Evolutionary conservation across 2,888 invertebrate genomes (phyloP).

Genomic region (Ormyrus pomaceus): DNA sequence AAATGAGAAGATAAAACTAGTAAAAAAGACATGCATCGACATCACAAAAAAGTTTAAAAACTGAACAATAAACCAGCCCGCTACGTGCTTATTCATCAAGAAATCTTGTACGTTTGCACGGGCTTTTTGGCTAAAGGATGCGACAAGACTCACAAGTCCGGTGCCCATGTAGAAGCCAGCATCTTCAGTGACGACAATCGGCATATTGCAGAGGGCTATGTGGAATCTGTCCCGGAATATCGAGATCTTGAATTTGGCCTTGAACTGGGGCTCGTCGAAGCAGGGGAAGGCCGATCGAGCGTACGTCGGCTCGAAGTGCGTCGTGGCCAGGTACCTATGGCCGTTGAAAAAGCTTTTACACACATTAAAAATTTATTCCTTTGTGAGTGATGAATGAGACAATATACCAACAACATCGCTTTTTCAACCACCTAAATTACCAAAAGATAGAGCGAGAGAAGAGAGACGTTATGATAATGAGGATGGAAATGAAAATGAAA

Average conservation of each 20-base stretch:
- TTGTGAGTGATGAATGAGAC: constrained; percentile 34
- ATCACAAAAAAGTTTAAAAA: neutral
- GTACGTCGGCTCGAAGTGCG: constrained; percentile 88
- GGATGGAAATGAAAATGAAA: constrained; percentile 52
- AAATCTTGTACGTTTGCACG: constrained; percentile 11
- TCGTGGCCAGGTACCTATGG: constrained; percentile 85
- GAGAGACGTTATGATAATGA: constrained; percentile 23
- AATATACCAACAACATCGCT: constrained; percentile 50
- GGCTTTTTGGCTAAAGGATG: neutral
- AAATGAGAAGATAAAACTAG: no score
- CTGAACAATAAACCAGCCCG: neutral
- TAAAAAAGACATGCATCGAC: no score
- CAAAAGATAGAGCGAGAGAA: neutral
- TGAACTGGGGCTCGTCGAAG: constrained; percentile 89
- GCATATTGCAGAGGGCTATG: constrained; percentile 89
- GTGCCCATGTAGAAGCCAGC: constrained; percentile 88
- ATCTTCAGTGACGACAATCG: constrained; percentile 85
- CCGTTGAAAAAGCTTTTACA: constrained; percentile 57
- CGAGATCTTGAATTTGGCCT: constrained; percentile 88
- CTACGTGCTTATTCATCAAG: constrained; percentile 26
- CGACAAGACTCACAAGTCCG: constrained; percentile 80
- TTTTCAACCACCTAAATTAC: constrained; percentile 41
- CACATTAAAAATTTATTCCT: constrained; percentile 49
- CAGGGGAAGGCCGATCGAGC: constrained; percentile 90
- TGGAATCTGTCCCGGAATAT: constrained; percentile 89